A percentile compares a stretch with the other conserved stretches of the same genome.
These are phyloP conservation scores for Zosterops pallidus DNA, from an alignment of 2,113 vertebrate genomes.

Conservation along the genomic window DNA sequence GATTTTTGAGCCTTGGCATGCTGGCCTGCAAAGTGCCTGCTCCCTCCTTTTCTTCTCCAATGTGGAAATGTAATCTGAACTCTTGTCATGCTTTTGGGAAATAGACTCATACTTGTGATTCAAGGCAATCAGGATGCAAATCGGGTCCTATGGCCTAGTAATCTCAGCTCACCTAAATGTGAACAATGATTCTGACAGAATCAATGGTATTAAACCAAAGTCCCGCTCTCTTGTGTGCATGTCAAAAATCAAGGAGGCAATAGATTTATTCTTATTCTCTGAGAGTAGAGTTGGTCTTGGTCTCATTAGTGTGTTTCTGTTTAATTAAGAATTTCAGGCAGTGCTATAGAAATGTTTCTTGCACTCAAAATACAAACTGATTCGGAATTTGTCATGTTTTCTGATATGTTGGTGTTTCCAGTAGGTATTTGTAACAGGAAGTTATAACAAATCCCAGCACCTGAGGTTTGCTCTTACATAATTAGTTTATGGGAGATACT, in stretches of 20 bases:
- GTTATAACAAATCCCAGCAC: background rate
- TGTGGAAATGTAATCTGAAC: background rate
- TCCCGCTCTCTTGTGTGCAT: background rate
- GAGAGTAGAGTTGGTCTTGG: background rate
- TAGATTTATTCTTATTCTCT: background rate
- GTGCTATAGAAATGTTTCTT: background rate
- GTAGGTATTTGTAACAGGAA: background rate
- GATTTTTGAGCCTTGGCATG: background rate
- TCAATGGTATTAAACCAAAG: background rate
- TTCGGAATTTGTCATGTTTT: background rate
- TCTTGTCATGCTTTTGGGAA: background rate
- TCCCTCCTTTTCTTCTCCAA: background rate
- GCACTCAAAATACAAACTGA: background rate
- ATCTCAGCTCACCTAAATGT: background rate
- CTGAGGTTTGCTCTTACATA: background rate
- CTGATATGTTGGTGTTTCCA: background rate
- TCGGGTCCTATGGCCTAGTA: background rate
- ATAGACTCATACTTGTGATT: background rate
- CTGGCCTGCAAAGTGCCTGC: background rate
- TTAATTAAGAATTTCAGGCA: background rate
- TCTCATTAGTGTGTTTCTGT: background rate
- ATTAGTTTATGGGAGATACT: background rate
- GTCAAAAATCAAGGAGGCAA: background rate
- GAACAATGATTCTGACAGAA: slow-evolving; percentile 8
- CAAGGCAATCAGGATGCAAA: background rate